Evolutionary conservation across 23 tunicate genomes (phyloP), one percentile per base, ranked within the genome.

Genomic region (Diplosoma virens): DNA sequence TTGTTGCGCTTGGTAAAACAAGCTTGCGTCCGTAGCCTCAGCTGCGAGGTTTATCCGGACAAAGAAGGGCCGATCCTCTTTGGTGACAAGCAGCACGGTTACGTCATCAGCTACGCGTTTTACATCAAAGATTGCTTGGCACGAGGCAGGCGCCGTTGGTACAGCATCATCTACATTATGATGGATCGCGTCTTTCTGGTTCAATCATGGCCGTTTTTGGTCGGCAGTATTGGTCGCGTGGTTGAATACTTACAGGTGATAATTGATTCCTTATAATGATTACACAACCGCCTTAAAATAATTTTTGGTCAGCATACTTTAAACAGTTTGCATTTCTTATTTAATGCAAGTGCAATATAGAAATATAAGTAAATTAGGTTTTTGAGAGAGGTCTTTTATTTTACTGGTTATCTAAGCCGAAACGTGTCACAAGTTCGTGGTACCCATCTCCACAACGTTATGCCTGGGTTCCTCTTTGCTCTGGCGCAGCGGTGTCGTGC

Each of bases 121-220:
- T 80, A 71, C 27, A 61, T 90, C 30, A 79, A 84, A 63, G 97
- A 90, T 48, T 74, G 67, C 56, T 31, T 47, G 3, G 90, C 97
- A 28, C 56, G 97, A 33, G 97, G 97, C 1, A 47, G 50, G 17
- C 72, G 80, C 54, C 71, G 97, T 2, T 65, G 67, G 78, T 84
- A 79, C 90, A 90, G 90, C 65, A 79, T 90, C 37, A 84, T 90
- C 33, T 73, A 68, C 33, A 87, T 84, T 16, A 84, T 81, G 87
- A 58, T 30, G 28, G 90, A 90, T 58, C 78, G 90, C 2, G 84
- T 90, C 26, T 84, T 86, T 79, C 46, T 84, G 47, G 81, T 90
- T 5, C 97, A 90, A 58, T 90, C 97, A 2, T 84, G 87, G 90
- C 82, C 87, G 26, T 90, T 84, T 74, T 63, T 90, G 67, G 90